A percentile compares a stretch with the other conserved stretches of the same genome.
These are phyloP conservation scores for Subacronicta megacephala DNA, from an alignment of 2,888 invertebrate species.

Conservation along the genomic window DNA sequence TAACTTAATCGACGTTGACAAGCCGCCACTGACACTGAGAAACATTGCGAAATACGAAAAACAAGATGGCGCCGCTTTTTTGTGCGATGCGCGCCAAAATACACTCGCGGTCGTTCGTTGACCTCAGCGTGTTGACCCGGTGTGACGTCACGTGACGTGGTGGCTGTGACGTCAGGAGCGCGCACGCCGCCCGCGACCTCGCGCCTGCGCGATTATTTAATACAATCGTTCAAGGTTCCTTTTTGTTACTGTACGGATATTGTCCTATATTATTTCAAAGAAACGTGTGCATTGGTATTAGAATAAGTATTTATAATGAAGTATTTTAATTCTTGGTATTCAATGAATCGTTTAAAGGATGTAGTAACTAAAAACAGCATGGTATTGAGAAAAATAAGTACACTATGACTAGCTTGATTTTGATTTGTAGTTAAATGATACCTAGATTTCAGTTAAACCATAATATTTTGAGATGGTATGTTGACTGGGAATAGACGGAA, in stretches of 20 bases:
- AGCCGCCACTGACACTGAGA: constrained; percentile 47
- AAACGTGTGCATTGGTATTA: constrained; percentile 39
- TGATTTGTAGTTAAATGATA: too few relatives aligned
- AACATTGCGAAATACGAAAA: constrained; percentile 63
- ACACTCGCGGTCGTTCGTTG: constrained; percentile 86
- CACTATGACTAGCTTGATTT: too few relatives aligned
- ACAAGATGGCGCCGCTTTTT: constrained; percentile 77
- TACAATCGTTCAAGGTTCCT: constrained; percentile 73
- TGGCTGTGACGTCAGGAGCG: constrained; percentile 72
- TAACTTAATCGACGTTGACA: constrained; percentile 54
- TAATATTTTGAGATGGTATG: too few relatives aligned
- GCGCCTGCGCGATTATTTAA: constrained; percentile 66
- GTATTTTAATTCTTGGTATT: constrained; percentile 40
- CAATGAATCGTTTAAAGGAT: constrained; percentile 24
- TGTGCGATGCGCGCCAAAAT: constrained; percentile 81
- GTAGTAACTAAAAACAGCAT: constrained; percentile 1
- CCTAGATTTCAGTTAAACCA: too few relatives aligned
- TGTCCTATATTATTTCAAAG: constrained; percentile 58
- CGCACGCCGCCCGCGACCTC: constrained; percentile 61
- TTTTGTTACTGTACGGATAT: constrained; percentile 66
- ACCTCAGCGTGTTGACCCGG: constrained; percentile 72
- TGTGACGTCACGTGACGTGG: constrained; percentile 79
- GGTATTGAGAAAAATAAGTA: neutral
- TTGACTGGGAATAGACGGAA: too few relatives aligned
- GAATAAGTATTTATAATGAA: constrained; percentile 28